Conservation (phyloP, 2,888 invertebrate genomes). For the Drosophila paracracens region DNA sequence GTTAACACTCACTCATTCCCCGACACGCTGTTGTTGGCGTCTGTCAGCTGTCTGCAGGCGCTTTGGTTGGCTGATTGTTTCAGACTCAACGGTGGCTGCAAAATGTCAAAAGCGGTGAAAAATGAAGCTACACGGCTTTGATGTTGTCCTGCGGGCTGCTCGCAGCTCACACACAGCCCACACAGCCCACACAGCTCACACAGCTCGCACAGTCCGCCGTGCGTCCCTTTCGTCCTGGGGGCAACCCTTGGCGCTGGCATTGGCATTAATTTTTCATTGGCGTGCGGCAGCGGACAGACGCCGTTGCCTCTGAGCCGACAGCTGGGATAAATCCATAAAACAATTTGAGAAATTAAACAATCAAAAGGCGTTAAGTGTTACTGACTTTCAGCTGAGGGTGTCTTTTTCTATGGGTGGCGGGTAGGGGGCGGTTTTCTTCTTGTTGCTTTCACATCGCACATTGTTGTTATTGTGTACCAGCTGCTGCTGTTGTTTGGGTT, state of each 20-base stretch:
- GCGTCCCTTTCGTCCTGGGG: slow-evolving; percentile 3
- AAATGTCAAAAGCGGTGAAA: slow-evolving; percentile 80
- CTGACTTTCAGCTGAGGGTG: slow-evolving; percentile 62
- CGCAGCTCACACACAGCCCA: neutral
- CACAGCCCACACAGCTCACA: neutral
- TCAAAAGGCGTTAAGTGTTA: slow-evolving; percentile 81
- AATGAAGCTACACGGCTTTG: slow-evolving; percentile 76
- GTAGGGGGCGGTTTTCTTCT: neutral
- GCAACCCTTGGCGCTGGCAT: slow-evolving; percentile 54
- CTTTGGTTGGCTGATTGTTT: slow-evolving; percentile 81
- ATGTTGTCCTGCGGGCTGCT: slow-evolving; percentile 58
- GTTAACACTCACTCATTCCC: slow-evolving; percentile 35
- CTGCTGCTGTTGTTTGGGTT: slow-evolving; percentile 36
- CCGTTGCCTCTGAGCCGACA: slow-evolving; percentile 38
- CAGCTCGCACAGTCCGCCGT: slow-evolving; percentile 1
- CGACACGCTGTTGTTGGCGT: slow-evolving; percentile 19
- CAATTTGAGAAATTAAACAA: slow-evolving; percentile 81
- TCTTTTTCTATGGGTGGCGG: neutral
- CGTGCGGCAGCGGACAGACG: slow-evolving; percentile 57
- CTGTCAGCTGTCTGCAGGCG: slow-evolving; percentile 74
- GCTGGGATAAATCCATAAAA: slow-evolving; percentile 80
- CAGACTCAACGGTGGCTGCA: slow-evolving; percentile 69
- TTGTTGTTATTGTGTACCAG: slow-evolving; percentile 23
- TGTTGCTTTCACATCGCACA: slow-evolving; percentile 13
- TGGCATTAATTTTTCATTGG: slow-evolving; percentile 79